These are phyloP conservation scores for Procambarus virginalis DNA, from an alignment of 1,140 invertebrate species.

Conservation along the genomic window DNA sequence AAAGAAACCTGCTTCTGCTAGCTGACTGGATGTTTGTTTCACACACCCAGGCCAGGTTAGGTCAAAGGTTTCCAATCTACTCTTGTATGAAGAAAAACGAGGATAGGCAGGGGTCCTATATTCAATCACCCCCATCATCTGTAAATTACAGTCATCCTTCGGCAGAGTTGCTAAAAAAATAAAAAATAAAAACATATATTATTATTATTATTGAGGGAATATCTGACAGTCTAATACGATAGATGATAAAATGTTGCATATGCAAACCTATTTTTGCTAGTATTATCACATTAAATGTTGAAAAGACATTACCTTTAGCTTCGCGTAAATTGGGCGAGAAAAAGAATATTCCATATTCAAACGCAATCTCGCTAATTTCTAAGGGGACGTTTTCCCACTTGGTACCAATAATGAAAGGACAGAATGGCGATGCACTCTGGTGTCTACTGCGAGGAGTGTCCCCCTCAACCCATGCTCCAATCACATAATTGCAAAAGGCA, in stretches of 20 bases:
- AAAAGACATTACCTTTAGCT: background rate
- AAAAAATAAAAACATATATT: background rate
- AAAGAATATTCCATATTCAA: background rate
- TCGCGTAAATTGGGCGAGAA: background rate
- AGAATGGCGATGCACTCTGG: constrained; percentile 81
- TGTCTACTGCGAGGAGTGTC: constrained; percentile 87
- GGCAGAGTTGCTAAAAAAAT: background rate
- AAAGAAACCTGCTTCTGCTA: constrained; percentile 92
- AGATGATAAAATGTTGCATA: too few species aligned
- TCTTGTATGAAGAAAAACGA: constrained; percentile 79
- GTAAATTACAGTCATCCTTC: background rate
- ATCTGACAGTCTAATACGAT: too few species aligned
- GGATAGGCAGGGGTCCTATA: constrained; percentile 42
- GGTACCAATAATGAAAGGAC: constrained; percentile 81
- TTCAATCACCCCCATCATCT: constrained; percentile 15
- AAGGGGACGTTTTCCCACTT: constrained; percentile 81
- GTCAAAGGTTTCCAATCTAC: constrained; percentile 82
- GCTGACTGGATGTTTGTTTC: constrained; percentile 83
- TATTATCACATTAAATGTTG: background rate
- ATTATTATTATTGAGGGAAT: too few species aligned
- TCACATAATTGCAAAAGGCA: constrained; percentile 85
- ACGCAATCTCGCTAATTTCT: constrained; percentile 69
- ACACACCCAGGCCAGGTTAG: constrained; percentile 80
- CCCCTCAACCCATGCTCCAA: constrained; percentile 82
- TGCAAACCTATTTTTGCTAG: background rate